Percentiles rank a stretch among this genome's conserved stretches.
phyloP scores from a whole-genome alignment of 2,113 vertebrate genomes.

The Panthera leo region DNA sequence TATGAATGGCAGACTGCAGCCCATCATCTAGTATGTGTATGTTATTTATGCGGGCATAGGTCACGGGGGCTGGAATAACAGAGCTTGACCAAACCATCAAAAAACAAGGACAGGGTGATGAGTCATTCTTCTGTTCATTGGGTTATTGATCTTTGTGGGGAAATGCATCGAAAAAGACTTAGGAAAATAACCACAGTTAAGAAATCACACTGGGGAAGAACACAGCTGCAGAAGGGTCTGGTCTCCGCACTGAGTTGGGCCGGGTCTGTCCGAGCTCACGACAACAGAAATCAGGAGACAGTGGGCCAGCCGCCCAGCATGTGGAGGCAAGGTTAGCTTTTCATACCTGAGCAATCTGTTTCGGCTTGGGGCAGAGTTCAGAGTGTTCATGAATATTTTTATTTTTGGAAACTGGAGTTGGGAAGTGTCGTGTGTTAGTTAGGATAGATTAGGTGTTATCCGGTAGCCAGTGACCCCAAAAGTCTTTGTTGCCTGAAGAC shows the following conservation, averaged over 20 bases:
- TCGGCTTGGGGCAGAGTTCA: no score
- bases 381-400: neutral
- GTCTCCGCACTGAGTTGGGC: neutral
- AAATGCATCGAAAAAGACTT: conserved; percentile 17
- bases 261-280: rapidly evolving
- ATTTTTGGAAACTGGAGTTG: neutral
- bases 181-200: neutral
- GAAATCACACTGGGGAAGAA: neutral
- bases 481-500: neutral
- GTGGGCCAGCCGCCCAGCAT: no score
- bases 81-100: neutral
- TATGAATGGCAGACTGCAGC: neutral
- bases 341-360: neutral
- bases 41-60: neutral
- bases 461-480: neutral
- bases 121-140: neutral
- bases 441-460: neutral
- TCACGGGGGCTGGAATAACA: neutral
- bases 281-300: neutral
- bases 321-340: neutral
- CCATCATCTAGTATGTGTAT: neutral
- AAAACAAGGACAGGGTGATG: neutral
- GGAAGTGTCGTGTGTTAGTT: neutral
- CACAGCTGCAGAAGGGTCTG: rapidly evolving
- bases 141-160: conserved; percentile 28